Conservation (phyloP, 2,888 invertebrate species). For the Acleris holmiana region DNA sequence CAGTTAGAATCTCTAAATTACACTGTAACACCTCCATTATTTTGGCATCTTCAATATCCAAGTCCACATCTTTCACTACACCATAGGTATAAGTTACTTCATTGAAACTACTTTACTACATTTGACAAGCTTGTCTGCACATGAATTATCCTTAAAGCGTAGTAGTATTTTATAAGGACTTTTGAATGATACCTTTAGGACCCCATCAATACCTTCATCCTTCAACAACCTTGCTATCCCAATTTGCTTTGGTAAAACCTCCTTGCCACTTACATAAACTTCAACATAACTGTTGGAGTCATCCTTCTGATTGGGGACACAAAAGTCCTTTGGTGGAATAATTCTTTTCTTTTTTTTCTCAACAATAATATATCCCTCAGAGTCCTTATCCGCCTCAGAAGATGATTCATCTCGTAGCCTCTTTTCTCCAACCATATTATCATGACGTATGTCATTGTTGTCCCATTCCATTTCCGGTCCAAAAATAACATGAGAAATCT, state of each 20-base stretch:
- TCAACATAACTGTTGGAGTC: background rate
- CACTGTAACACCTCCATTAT: background rate
- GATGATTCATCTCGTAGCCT: background rate
- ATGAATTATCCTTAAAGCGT: background rate
- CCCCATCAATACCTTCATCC: background rate
- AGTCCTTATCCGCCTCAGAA: background rate
- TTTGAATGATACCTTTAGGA: background rate
- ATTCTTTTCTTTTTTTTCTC: background rate
- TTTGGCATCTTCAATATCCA: background rate
- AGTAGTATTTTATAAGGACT: slow-evolving; percentile 1
- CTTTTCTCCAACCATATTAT: background rate
- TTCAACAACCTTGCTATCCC: background rate
- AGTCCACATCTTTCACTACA: background rate
- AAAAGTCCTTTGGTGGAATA: background rate
- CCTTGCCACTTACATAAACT: background rate
- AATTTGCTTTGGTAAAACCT: background rate
- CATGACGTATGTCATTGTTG: background rate
- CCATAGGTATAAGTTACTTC: background rate
- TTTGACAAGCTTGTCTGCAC: no score
- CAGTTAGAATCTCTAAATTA: background rate
- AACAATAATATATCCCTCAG: background rate
- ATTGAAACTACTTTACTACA: background rate
- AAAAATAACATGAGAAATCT: background rate
- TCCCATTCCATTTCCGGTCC: background rate
- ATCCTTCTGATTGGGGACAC: background rate